Evolutionary conservation across 35 echinoderm and acorn worm species (phyloP), one percentile per base, ranked within the genome.

Genomic region (Diadema setosum): DNA sequence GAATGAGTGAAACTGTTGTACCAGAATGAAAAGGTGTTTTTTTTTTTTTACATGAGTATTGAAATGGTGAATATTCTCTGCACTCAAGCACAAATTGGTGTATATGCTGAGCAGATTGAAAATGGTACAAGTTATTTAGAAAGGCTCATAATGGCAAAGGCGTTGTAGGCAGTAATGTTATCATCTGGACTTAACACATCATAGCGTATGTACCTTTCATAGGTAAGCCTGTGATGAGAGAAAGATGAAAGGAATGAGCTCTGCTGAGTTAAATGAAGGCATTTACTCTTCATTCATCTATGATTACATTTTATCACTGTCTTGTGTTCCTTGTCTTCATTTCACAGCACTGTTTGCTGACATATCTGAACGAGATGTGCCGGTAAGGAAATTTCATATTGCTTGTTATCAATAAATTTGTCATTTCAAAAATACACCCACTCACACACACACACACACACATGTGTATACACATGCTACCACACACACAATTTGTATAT

Each of bases 361-460:
- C 61, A 18, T 59, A 85, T 65, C 61, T 85, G 31, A 85, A 85
- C 40, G 57, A 57, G 32, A 43, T 85, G 15, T 85, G 57, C 83
- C 61, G 56, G 83, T 85, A 30, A 85, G 83, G 32, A 29, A 11
- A 61, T 40, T 39, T 69, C 40, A n/a, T 15, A 5, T 40, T 63
- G 26, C 61, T 69, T 12, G 35, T n/a, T n/a, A n/a, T n/a, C n/a
- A n/a, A n/a, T n/a, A n/a, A n/a, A n/a, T n/a, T n/a, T n/a, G n/a
- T n/a, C n/a, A n/a, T n/a, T n/a, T n/a, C n/a, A n/a, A n/a, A n/a
- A n/a, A n/a, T n/a, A n/a, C n/a, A n/a, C n/a, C n/a, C n/a, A n/a
- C n/a, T n/a, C n/a, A n/a, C n/a, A n/a, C n/a, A n/a, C n/a, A n/a
- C n/a, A n/a, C n/a, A n/a, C n/a, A n/a, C n/a, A n/a, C n/a, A n/a